phyloP scores from a whole-genome alignment of 2,888 invertebrate species.

The Orchesella flavescens region DNA sequence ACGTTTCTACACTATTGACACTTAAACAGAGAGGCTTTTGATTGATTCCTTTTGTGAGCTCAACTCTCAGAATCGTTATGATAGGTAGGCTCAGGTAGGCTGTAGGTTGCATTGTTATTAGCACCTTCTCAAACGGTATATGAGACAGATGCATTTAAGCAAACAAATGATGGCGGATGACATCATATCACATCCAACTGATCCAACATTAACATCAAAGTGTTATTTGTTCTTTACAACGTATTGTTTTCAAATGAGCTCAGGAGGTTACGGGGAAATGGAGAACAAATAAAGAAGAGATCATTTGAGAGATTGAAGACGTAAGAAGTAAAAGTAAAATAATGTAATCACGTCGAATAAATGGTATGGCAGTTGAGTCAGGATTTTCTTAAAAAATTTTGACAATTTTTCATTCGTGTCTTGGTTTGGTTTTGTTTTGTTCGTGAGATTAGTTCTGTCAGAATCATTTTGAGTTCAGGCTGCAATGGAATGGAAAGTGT shows the following conservation, averaged over 20 bases:
- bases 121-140: not conserved
- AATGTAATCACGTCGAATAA: conserved; percentile 13
- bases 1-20: conserved; percentile 26
- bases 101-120: not conserved
- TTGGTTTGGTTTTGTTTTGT: no score
- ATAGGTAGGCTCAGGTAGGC: no score
- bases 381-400: not conserved
- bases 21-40: conserved; percentile 33
- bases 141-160: no score
- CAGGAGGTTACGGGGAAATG: conserved; percentile 33
- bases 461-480: not conserved
- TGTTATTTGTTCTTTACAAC: no score
- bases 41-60: conserved; percentile 31
- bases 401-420: not conserved
- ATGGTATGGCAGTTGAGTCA: not conserved
- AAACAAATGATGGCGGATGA: no score
- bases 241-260: conserved; percentile 25
- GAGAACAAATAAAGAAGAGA: not conserved
- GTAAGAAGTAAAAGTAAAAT: not conserved
- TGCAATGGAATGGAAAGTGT: not conserved
- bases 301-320: not conserved
- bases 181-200: no score
- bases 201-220: not conserved
- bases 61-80: conserved; percentile 25
- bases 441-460: not conserved